Percentiles rank a stretch among this genome's conserved stretches.
phyloP scores from a whole-genome alignment of 2,113 vertebrate species.

The Petrocephalus microphthalmus region DNA sequence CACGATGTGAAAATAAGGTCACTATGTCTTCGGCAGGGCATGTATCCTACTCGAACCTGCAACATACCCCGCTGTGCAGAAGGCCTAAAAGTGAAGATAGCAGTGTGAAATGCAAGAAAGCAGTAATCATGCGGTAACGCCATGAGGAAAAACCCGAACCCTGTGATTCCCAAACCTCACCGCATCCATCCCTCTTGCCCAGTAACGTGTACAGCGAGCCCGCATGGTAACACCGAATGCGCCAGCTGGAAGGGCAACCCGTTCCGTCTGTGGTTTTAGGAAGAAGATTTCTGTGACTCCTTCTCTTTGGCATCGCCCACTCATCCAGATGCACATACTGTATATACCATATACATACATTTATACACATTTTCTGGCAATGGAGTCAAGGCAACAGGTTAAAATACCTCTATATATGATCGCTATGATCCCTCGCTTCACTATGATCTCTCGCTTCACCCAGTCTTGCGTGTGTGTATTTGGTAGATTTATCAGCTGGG shows the following conservation, averaged over 20 bases:
- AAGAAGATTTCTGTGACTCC: background rate
- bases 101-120: background rate
- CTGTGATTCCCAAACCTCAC: background rate
- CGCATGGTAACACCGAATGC: background rate
- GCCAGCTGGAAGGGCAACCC: background rate
- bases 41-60: background rate
- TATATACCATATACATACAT: background rate
- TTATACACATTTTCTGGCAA: background rate
- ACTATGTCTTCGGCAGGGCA: background rate
- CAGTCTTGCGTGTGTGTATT: background rate
- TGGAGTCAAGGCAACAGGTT: background rate
- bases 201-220: background rate
- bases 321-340: background rate
- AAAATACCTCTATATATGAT: background rate
- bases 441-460: no score
- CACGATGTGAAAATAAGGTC: no score
- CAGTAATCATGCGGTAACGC: background rate
- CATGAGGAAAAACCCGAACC: background rate
- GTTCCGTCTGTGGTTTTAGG: background rate
- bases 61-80: background rate
- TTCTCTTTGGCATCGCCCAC: background rate
- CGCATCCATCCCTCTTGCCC: background rate
- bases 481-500: background rate
- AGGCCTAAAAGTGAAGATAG: background rate
- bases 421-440: no score